Evolutionary conservation across 2,888 invertebrate species (phyloP).

Genomic region (Buathra laborator): DNA sequence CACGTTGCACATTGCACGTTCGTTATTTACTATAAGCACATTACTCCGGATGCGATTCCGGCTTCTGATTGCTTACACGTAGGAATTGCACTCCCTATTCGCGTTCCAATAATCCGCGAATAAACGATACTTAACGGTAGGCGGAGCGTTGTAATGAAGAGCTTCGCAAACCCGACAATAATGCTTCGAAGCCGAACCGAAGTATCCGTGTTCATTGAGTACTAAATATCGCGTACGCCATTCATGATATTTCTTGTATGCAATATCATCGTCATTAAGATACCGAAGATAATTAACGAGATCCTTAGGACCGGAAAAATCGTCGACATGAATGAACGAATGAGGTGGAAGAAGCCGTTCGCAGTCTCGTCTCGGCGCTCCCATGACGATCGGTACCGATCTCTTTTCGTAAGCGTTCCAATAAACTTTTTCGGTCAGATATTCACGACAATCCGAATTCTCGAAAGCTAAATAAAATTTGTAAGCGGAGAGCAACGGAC

Average conservation of each 20-base stretch:
- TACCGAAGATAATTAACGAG: slow-evolving; percentile 86
- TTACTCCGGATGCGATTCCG: neutral
- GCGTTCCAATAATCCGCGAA: slow-evolving; percentile 84
- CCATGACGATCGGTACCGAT: slow-evolving; percentile 89
- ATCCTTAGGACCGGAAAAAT: slow-evolving; percentile 86
- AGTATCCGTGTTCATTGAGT: slow-evolving; percentile 90
- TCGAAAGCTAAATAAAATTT: slow-evolving; percentile 91
- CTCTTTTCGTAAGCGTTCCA: slow-evolving; percentile 89
- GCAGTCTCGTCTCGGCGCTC: slow-evolving; percentile 86
- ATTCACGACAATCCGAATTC: slow-evolving; percentile 90
- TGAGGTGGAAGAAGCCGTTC: slow-evolving; percentile 87
- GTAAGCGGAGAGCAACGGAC: slow-evolving; percentile 87
- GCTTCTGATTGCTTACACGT: neutral
- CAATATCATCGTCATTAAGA: slow-evolving; percentile 84
- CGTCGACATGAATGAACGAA: slow-evolving; percentile 88
- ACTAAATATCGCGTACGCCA: slow-evolving; percentile 88
- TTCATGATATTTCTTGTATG: slow-evolving; percentile 86
- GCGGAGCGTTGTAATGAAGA: slow-evolving; percentile 87
- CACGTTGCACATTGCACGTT: too few relatives aligned
- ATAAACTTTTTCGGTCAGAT: slow-evolving; percentile 90
- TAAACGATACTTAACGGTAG: slow-evolving; percentile 78
- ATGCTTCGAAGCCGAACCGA: slow-evolving; percentile 87
- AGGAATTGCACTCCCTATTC: slow-evolving; percentile 75
- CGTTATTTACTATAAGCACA: neutral
- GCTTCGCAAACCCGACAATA: slow-evolving; percentile 90